Base-by-base conservation (phyloP, 2,113 vertebrate genomes). In the Campylorhamphus procurvoides region DNA sequence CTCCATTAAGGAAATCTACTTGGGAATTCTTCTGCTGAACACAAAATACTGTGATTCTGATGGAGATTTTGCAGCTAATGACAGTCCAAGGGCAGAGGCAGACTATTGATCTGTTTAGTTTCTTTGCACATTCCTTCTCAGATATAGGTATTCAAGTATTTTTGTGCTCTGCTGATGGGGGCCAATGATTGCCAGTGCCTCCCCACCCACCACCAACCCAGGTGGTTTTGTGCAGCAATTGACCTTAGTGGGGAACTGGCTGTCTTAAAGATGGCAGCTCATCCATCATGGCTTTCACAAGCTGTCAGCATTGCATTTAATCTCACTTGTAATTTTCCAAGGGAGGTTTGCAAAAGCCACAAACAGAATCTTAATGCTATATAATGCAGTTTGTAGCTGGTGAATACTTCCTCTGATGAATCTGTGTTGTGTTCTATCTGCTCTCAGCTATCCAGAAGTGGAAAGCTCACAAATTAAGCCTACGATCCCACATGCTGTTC, bases 321-420 rank as follows among this genome's bases (percentile, higher is more conserved):
- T 98, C 95, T 97, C 75, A 66, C 96, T 96, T 97, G 97, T 97
- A 98, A 98, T 98, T 98, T 98, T 98, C 97, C 63, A 92, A 86
- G 78, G 88, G 91, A 98, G 86, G 95, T 95, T 97, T 97, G 94
- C 73, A 96, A 98, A 98, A 98, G 95, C 73, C 97, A 97, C 97
- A 97, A 97, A 94, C 94, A 87, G 98, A 98, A 98, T 98, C 94
- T 96, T 98, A 98, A 98, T 98, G 94, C 17, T 85, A n/a, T 84
- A 84, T 94, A 96, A 97, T 84, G 89, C 2, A 8, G n/a, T 93
- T 63, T 79, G 53, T 49, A 95, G 82, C 53, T 66, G 62, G 77
- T 87, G 90, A 96, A 93, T 93, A 50, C 49, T 95, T 97, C 91
- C 69, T 90, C 46, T 77, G 56, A 71, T 37, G 71, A 96, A 84